These are phyloP conservation scores for Henricia sp. DNA, from an alignment of 53 echinoderm and acorn worm genomes.

Conservation along the genomic window DNA sequence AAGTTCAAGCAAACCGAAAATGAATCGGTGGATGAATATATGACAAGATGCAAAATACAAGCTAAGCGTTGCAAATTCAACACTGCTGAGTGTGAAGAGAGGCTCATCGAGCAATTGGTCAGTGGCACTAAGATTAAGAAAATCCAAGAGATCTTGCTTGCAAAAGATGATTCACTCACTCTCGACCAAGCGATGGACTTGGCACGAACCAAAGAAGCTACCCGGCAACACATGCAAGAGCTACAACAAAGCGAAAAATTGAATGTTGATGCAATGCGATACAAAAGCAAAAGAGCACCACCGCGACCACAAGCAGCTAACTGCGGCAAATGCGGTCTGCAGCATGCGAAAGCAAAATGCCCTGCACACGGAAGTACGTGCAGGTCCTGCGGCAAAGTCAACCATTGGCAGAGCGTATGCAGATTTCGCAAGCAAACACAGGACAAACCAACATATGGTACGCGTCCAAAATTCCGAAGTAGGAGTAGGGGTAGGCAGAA, in stretches of 20 bases:
- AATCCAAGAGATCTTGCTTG: conserved; percentile 65
- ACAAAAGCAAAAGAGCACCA: neutral
- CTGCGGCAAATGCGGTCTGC: neutral
- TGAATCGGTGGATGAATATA: conserved; percentile 60
- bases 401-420: conserved; percentile 40
- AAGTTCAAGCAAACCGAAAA: conserved; percentile 35
- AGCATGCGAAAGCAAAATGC: neutral
- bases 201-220: conserved; percentile 67
- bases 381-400: conserved; percentile 60
- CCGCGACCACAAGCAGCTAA: neutral
- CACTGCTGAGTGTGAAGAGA: conserved; percentile 51
- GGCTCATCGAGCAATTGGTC: conserved; percentile 69
- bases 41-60: conserved; percentile 49
- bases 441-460: neutral
- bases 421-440: conserved; percentile 9
- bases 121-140: conserved; percentile 42
- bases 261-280: neutral
- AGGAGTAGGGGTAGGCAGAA: neutral
- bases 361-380: conserved; percentile 50
- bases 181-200: conserved; percentile 57
- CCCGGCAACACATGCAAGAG: conserved; percentile 58
- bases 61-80: conserved; percentile 60
- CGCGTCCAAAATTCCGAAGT: neutral
- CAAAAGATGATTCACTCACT: conserved; percentile 44
- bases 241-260: conserved; percentile 9